phyloP scores from a whole-genome alignment of 2,888 invertebrate genomes.

The Drosophila parthenogenetica region DNA sequence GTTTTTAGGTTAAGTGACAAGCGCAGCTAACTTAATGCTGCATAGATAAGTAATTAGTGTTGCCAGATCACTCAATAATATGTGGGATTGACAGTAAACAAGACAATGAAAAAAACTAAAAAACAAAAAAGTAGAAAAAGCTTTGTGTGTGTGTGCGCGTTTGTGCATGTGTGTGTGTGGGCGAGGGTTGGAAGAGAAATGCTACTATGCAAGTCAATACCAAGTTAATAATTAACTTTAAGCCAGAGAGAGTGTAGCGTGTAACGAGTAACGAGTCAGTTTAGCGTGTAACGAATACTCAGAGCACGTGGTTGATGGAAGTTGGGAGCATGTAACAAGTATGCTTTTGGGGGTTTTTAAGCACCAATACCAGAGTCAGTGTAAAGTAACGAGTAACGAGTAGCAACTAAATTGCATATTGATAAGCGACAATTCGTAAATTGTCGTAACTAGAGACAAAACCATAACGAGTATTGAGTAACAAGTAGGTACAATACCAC shows the following conservation, averaged over 20 bases:
- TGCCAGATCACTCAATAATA: conserved; percentile 34
- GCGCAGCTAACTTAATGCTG: conserved; percentile 29
- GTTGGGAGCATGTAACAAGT: too few species aligned
- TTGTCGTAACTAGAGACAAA: neutral
- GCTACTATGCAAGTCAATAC: neutral
- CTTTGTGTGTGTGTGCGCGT: conserved; percentile 1
- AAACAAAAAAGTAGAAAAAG: conserved; percentile 2
- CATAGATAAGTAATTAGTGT: neutral
- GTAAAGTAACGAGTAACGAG: conserved; percentile 1
- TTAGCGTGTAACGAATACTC: neutral
- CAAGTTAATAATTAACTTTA: neutral
- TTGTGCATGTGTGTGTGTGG: neutral
- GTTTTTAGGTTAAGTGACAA: neutral
- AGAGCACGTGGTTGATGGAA: neutral
- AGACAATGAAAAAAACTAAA: conserved; percentile 2
- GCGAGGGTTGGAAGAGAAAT: neutral
- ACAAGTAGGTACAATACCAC: too few species aligned
- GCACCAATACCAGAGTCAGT: neutral
- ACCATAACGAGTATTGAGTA: conserved; percentile 9
- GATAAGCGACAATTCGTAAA: too few species aligned
- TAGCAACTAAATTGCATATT: neutral
- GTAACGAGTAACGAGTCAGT: neutral
- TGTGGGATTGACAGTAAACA: neutral
- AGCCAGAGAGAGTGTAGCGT: neutral
- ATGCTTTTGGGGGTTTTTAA: neutral